Conservation (phyloP, 2,113 vertebrate genomes). For the Campylomormyrus tamandua region DNA sequence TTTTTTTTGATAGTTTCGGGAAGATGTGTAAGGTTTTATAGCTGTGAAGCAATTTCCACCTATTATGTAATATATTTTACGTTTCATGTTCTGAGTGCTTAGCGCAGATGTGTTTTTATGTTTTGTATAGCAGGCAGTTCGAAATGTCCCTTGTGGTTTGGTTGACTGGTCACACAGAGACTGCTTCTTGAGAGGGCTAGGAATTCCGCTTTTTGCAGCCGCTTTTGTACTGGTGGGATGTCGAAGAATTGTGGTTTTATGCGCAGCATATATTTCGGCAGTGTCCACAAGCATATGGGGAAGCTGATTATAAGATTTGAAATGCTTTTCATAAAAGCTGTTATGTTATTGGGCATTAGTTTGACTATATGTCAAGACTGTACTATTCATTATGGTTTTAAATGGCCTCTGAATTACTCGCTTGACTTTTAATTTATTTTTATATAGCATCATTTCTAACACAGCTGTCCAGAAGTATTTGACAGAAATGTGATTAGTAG, state of each 20-base stretch:
- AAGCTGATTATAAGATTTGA: background rate
- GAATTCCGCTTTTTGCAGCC: background rate
- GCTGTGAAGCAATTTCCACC: background rate
- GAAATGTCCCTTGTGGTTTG: background rate
- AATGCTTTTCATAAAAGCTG: background rate
- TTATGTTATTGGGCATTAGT: background rate
- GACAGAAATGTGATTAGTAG: background rate
- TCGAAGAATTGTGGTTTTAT: slow-evolving; percentile 3
- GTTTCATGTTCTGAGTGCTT: background rate
- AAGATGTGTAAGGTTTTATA: background rate
- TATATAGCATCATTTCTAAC: background rate
- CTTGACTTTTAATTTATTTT: background rate
- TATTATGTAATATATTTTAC: background rate
- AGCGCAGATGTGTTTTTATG: no score
- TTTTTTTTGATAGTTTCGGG: background rate
- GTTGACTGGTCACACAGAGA: background rate
- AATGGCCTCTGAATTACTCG: background rate
- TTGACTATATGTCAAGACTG: background rate
- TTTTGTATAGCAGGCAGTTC: background rate
- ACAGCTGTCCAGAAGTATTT: background rate
- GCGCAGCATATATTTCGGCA: background rate
- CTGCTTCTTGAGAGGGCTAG: background rate
- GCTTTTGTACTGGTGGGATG: background rate
- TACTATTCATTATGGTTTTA: background rate
- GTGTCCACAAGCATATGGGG: background rate